Base-by-base conservation (phyloP, 2,797 vertebrate genomes). In the Pseudopleuronectes americanus region DNA sequence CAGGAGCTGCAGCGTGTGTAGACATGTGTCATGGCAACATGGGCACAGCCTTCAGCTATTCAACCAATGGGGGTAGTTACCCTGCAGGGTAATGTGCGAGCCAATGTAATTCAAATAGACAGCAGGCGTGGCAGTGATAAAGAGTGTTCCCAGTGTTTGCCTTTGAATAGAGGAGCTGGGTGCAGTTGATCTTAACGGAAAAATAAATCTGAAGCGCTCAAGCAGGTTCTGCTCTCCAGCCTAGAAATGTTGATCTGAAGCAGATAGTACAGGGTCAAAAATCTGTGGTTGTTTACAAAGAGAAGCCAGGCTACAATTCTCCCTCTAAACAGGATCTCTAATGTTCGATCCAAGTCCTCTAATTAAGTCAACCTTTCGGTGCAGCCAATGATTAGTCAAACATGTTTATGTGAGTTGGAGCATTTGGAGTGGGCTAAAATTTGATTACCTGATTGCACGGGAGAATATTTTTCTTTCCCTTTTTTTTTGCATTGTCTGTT, bases 21-120 rank as follows among this genome's bases (percentile, higher is more conserved):
- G 74, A 80, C 19, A 6, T 80, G 84, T 89, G 86, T 91, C 91
- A 91, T 90, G 87, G 88, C 82, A 92, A 92, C 89, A 82, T 16
- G 66, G 77, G 57, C 64, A 53, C 68, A 74, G 76, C 64, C 79
- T 74, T 64, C 62, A 86, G 85, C 61, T 57, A 76, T 84, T 80
- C 54, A 48, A 70, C 83, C 77, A 76, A 66, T 79, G 69, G 63
- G 75, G 77, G 76, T 59, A 67, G 73, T 77, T 68, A 85, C 77
- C 77, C 81, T 80, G 68, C 70, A 81, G 86, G 80, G 75, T 67
- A 65, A 64, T 73, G 77, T 80, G 65, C 84, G 66, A 28, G 51
- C 28, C 64, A 49, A 71, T 66, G 84, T 81, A 89, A 84, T 71
- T 87, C 74, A 87, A 76, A 88, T 68, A 73, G 74, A 83, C 85